Conservation (phyloP, 2,888 invertebrate genomes). For the Athripsodes cinereus region DNA sequence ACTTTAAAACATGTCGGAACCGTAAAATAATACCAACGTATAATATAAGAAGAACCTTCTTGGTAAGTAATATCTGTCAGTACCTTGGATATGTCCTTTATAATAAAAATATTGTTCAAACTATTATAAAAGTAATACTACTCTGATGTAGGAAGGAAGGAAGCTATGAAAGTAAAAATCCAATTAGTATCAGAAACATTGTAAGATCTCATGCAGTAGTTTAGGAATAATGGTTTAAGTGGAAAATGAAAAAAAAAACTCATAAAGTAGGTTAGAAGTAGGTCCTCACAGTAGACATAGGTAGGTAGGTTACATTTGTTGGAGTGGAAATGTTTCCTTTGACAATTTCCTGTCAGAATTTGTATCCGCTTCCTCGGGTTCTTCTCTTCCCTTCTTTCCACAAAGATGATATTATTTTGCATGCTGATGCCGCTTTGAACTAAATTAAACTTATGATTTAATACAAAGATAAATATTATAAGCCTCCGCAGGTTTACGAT, state of each 20-base stretch:
- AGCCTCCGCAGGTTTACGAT: too few relatives aligned
- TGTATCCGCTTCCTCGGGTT: slow-evolving; percentile 5
- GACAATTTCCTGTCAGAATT: slow-evolving; percentile 15
- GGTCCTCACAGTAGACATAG: too few relatives aligned
- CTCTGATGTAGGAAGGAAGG: too few relatives aligned
- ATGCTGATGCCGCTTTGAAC: neutral
- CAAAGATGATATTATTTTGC: neutral
- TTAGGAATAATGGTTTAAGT: slow-evolving; percentile 3
- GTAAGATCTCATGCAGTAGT: slow-evolving; percentile 1
- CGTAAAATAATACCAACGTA: too few relatives aligned
- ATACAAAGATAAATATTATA: too few relatives aligned
- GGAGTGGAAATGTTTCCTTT: slow-evolving; percentile 20
- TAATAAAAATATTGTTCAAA: too few relatives aligned
- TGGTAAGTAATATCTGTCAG: too few relatives aligned
- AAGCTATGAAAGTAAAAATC: slow-evolving; percentile 2
- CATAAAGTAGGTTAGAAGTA: slow-evolving; percentile 17
- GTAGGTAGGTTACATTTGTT: slow-evolving; percentile 12
- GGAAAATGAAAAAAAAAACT: slow-evolving; percentile 14
- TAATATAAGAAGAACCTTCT: too few relatives aligned
- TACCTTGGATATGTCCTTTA: too few relatives aligned
- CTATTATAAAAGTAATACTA: too few relatives aligned
- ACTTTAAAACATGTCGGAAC: too few relatives aligned
- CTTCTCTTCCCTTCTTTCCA: neutral
- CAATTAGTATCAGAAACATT: neutral
- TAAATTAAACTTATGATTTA: neutral